Conservation (phyloP, 37 sponge, comb jelly and placozoan species). For the Theonella swinhoei region DNA sequence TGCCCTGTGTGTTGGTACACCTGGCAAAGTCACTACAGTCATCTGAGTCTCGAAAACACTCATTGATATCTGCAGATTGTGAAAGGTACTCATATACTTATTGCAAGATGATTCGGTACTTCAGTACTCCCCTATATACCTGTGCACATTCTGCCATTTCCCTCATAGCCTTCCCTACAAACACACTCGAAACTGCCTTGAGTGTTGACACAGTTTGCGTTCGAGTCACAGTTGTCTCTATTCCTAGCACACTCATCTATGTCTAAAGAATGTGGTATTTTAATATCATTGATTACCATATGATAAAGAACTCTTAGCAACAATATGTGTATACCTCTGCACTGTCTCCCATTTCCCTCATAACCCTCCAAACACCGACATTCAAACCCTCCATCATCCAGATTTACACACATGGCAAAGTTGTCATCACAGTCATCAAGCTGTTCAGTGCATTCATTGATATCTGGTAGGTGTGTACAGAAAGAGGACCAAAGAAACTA, state of each 20-base stretch:
- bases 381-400: not conserved
- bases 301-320: too few relatives aligned
- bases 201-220: not conserved
- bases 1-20: not conserved
- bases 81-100: too few relatives aligned
- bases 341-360: not conserved
- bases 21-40: not conserved
- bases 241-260: constrained; percentile 2
- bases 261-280: not conserved
- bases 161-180: not conserved
- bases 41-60: not conserved
- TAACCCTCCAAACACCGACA: not conserved
- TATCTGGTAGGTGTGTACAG: not conserved
- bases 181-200: not conserved
- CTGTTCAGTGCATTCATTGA: not conserved
- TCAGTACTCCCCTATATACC: too few relatives aligned
- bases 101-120: too few relatives aligned
- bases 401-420: not conserved
- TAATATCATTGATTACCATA: not conserved
- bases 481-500: not conserved
- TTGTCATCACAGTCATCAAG: not conserved
- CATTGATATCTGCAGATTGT: not conserved
- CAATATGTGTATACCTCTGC: not conserved
- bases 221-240: not conserved
- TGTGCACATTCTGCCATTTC: not conserved